Evolutionary conservation across 2,888 invertebrate genomes (phyloP).

Genomic region (Leucophenga maculata): DNA sequence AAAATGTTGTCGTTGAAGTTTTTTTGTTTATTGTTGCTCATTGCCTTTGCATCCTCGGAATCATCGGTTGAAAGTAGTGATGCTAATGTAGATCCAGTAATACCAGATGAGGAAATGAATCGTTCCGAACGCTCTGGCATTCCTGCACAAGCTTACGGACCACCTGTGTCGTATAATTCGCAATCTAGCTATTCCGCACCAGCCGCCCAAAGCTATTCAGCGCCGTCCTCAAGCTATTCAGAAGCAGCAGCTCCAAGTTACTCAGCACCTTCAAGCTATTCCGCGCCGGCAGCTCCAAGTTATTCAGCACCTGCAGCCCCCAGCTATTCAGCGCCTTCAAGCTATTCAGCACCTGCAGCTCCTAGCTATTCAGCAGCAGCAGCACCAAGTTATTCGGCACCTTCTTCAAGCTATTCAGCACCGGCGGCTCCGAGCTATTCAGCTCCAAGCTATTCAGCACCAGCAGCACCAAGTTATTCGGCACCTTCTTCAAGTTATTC

Average conservation of each 20-base stretch:
- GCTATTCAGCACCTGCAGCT: constrained; percentile 22
- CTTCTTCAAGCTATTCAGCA: constrained; percentile 31
- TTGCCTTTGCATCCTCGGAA: constrained; percentile 28
- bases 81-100: constrained; percentile 19
- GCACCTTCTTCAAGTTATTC: constrained; percentile 30
- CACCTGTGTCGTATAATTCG: constrained; percentile 29
- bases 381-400: constrained; percentile 25
- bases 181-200: constrained; percentile 28
- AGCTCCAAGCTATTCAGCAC: constrained; percentile 28
- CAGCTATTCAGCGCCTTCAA: constrained; percentile 15
- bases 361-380: constrained; percentile 35
- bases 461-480: constrained; percentile 22
- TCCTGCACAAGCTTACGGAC: constrained; percentile 28
- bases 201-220: constrained; percentile 28
- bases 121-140: constrained; percentile 15
- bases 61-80: constrained; percentile 7
- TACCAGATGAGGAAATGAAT: constrained; percentile 11
- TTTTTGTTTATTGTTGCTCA: constrained; percentile 18
- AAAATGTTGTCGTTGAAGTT: constrained; percentile 20
- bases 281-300: constrained; percentile 32
- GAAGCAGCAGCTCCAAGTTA: constrained; percentile 20
- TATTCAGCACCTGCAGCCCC: constrained; percentile 33
- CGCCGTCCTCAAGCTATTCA: constrained; percentile 3
- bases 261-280: constrained; percentile 34
- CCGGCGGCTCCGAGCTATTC: constrained; percentile 33